Evolutionary conservation across 2,888 invertebrate species (phyloP).

Genomic region (Luffia ferchaultella): DNA sequence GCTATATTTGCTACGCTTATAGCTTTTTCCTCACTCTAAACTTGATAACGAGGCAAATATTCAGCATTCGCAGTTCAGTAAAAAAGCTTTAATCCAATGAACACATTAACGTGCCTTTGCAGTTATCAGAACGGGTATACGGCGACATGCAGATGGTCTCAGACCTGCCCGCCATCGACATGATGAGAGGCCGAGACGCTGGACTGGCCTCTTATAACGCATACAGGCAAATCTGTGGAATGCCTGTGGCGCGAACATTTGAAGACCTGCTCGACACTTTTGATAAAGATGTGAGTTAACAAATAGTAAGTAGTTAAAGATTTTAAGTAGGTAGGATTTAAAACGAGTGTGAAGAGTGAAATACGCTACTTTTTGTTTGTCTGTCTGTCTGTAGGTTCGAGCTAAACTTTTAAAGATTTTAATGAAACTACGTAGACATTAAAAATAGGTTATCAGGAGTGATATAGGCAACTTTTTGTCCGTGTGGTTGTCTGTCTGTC

Average conservation of each 20-base stretch:
- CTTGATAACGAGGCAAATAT: background rate
- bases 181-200: slow-evolving; percentile 67
- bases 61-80: background rate
- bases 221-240: slow-evolving; percentile 78
- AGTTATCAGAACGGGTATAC: slow-evolving; percentile 1
- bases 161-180: slow-evolving; percentile 5
- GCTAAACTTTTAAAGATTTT: no score
- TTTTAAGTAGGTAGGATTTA: no score
- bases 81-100: background rate
- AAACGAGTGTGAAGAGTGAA: no score
- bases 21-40: no score
- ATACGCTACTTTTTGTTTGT: no score
- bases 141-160: slow-evolving; percentile 1
- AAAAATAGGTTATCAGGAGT: no score
- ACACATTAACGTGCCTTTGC: background rate
- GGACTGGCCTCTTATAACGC: slow-evolving; percentile 84
- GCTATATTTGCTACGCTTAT: no score
- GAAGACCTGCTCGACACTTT: slow-evolving; percentile 8
- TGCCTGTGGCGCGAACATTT: slow-evolving; percentile 67
- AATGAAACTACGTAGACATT: no score
- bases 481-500: no score
- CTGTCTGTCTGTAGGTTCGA: no score
- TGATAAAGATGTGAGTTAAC: slow-evolving; percentile 8
- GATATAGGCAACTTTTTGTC: no score
- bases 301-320: no score